Percentiles rank a stretch among this genome's conserved stretches.
Conservation (phyloP, 64 coral and sea anemone genomes). For the Montipora cactus region DNA sequence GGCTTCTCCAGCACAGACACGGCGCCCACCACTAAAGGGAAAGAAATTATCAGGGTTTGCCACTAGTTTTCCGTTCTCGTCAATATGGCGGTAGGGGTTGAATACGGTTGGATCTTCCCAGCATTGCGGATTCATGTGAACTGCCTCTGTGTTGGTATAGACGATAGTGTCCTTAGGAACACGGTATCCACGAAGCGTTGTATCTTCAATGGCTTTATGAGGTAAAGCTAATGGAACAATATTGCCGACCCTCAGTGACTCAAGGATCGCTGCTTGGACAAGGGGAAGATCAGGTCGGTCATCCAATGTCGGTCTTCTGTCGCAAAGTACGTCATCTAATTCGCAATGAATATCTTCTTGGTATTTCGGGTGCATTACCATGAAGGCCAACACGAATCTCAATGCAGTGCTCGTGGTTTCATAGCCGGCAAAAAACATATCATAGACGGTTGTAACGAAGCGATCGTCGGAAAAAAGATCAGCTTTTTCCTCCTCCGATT, state of each 20-base stretch:
- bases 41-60: constrained; percentile 20
- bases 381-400: constrained; percentile 21
- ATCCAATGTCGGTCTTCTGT: not conserved
- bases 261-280: constrained; percentile 20
- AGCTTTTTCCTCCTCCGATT: not conserved
- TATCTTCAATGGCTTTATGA: not conserved
- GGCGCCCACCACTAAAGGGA: constrained; percentile 27
- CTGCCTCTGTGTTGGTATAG: constrained; percentile 6
- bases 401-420: constrained; percentile 51
- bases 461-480: constrained; percentile 15
- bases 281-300: constrained; percentile 32
- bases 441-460: constrained; percentile 14
- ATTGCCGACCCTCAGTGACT: constrained; percentile 12
- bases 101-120: constrained; percentile 38
- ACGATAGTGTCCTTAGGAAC: constrained; percentile 15
- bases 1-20: constrained; percentile 34
- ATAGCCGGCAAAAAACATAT: constrained; percentile 41
- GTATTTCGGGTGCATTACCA: not conserved
- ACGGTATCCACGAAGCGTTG: constrained; percentile 21
- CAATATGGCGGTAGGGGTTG: constrained; percentile 46
- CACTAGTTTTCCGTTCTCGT: constrained; percentile 3
- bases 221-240: not conserved
- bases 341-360: constrained; percentile 25
- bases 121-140: constrained; percentile 26
- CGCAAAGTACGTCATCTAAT: constrained; percentile 17